Evolutionary conservation across 1,140 invertebrate genomes (phyloP).

Genomic region (Radopholus similis): DNA sequence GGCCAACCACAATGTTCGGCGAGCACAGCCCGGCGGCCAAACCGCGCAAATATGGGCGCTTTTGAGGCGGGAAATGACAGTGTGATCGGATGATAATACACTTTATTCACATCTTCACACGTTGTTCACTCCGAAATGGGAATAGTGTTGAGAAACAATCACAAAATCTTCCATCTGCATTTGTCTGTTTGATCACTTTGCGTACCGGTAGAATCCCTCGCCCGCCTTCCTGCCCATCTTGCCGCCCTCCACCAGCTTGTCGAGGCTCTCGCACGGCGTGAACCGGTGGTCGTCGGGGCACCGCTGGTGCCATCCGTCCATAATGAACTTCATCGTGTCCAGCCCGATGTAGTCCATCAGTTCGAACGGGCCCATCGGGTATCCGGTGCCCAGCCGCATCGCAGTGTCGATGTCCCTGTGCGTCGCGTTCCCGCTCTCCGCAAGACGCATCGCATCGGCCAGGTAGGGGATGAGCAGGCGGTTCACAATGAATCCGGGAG

Average conservation of each 20-base stretch:
- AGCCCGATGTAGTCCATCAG: conserved; percentile 65
- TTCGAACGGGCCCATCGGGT: conserved; percentile 67
- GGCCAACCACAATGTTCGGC: not conserved
- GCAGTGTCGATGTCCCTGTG: conserved; percentile 64
- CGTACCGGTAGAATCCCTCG: conserved; percentile 73
- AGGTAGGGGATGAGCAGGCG: conserved; percentile 75
- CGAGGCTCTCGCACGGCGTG: conserved; percentile 68
- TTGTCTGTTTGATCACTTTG: conserved; percentile 10
- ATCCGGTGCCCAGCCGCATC: conserved; percentile 66
- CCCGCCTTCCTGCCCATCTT: conserved; percentile 79
- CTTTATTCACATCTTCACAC: too few species aligned
- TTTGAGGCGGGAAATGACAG: not conserved
- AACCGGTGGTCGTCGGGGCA: conserved; percentile 75
- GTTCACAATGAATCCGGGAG: conserved; percentile 81
- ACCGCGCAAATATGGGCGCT: not conserved
- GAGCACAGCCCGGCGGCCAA: not conserved
- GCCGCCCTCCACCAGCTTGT: conserved; percentile 74
- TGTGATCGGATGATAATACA: too few species aligned
- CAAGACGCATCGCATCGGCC: conserved; percentile 72
- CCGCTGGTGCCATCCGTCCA: conserved; percentile 73
- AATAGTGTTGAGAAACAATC: too few species aligned
- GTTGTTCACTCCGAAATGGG: too few species aligned
- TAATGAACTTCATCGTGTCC: conserved; percentile 66
- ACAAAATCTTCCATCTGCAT: too few species aligned
- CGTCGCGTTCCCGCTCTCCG: conserved; percentile 71